These are phyloP conservation scores for Melopsittacus undulatus DNA, from an alignment of 2,797 vertebrate species.

Conservation along the genomic window DNA sequence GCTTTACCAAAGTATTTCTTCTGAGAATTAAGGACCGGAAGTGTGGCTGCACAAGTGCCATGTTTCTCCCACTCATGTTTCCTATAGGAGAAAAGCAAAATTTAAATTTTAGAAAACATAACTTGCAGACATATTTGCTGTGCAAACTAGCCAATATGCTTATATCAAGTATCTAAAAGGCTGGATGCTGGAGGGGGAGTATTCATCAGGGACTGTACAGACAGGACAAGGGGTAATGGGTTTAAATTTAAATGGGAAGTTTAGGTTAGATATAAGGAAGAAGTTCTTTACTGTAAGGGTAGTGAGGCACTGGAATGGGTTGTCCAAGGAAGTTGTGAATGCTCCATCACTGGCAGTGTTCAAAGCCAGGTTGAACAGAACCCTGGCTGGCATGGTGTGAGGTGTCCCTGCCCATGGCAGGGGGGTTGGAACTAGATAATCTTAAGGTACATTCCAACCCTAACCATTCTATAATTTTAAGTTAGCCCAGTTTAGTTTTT, in stretches of 20 bases:
- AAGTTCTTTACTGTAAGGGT: not conserved
- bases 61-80: conserved; percentile 96
- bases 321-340: not conserved
- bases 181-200: not conserved
- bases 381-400: not conserved
- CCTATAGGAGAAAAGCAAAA: conserved; percentile 74
- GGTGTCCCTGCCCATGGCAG: not conserved
- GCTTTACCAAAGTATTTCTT: conserved; percentile 92
- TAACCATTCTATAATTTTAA: not conserved
- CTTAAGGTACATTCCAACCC: not conserved
- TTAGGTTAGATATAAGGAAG: not conserved
- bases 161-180: not conserved
- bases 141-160: not conserved
- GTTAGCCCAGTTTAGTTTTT: not conserved
- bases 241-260: not conserved
- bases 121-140: not conserved
- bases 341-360: not conserved
- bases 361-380: not conserved
- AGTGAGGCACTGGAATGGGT: not conserved
- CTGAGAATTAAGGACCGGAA: conserved; percentile 82
- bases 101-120: not conserved
- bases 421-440: not conserved
- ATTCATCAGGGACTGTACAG: not conserved
- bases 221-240: not conserved
- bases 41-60: conserved; percentile 91